Evolutionary conservation across 1,140 invertebrate genomes (phyloP), one percentile per base, ranked within the genome.

Genomic region (Drosophila pandora): DNA sequence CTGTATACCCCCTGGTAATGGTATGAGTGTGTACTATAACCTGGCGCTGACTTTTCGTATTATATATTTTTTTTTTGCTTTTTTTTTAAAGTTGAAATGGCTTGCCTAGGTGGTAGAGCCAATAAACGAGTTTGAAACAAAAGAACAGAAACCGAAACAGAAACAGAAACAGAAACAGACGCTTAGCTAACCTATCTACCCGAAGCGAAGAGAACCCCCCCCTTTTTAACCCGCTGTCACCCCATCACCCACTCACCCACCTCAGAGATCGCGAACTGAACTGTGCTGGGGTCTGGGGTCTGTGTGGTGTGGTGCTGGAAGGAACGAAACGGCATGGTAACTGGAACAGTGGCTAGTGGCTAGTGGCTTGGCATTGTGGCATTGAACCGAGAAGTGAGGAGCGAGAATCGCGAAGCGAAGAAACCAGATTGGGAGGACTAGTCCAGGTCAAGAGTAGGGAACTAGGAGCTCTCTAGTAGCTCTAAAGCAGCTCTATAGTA

Each of bases 111-210:
- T 79, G 74, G 75, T 79, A 74, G 75, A 83, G 79, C 70, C 74
- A 74, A 79, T 79, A 85, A 87, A 87, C 82, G 75, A 77, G 82
- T 87, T 87, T 87, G 65, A 87, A 82, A 87, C 82, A 87, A 87
- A 87, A 87, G 82, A 85, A 85, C 82, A 87, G 82, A 87, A 85
- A 85, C 81, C 82, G 81, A 87, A 34, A 34, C 32, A 34, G 25
- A 28, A 34, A 34, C 32, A 34, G 25, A 28, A 28, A 28, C 25
- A 87, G 82, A 87, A 85, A 85, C 82, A 87, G 82, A 87, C 82
- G 75, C 79, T 84, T 56, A 79, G 63, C 76, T 71, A 64, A 65
- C 47, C 68, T 63, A 53, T 64, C 70, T 43, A 47, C 49, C 62
- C 30, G n/a, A 13, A 17, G 17, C 17, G 17, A 17, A 17, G 17